phyloP scores from a whole-genome alignment of 2,888 invertebrate genomes.

The Chromoteleia sp. region DNA sequence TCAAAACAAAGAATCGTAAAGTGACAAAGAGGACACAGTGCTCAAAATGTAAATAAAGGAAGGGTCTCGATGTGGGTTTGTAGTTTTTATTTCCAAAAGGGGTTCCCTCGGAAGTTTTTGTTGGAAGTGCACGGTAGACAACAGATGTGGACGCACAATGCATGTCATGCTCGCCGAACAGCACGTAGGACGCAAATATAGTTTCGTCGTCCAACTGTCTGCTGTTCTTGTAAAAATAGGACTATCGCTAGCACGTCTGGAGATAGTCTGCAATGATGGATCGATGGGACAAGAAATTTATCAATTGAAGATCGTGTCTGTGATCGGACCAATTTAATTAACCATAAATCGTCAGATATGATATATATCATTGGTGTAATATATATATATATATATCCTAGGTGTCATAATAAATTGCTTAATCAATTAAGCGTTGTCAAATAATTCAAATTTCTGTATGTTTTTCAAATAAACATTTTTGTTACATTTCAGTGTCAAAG shows the following conservation, averaged over 20 bases:
- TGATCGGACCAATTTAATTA: conserved; percentile 15
- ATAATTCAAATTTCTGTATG: too few species aligned
- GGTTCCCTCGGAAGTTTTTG: conserved; percentile 60
- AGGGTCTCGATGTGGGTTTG: conserved; percentile 23
- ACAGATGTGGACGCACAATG: conserved; percentile 73
- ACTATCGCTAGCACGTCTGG: conserved; percentile 69
- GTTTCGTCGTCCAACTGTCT: conserved; percentile 83
- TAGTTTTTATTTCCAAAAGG: conserved; percentile 49
- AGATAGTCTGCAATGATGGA: conserved; percentile 42
- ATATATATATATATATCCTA: too few species aligned
- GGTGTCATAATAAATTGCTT: too few species aligned
- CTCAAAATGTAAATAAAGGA: conserved; percentile 41
- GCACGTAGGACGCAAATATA: conserved; percentile 74
- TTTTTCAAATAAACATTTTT: too few species aligned
- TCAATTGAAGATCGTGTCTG: conserved; percentile 31
- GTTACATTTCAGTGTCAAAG: too few species aligned
- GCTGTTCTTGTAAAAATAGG: conserved; percentile 82
- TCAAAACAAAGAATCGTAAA: conserved; percentile 13
- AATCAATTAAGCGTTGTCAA: too few species aligned
- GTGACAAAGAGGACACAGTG: conserved; percentile 40
- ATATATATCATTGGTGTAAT: too few species aligned
- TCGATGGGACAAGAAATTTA: conserved; percentile 29
- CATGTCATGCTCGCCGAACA: conserved; percentile 64
- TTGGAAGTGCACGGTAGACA: conserved; percentile 64
- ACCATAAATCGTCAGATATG: too few species aligned